phyloP scores from a whole-genome alignment of 2,888 invertebrate genomes.

The Apodemia duryi region DNA sequence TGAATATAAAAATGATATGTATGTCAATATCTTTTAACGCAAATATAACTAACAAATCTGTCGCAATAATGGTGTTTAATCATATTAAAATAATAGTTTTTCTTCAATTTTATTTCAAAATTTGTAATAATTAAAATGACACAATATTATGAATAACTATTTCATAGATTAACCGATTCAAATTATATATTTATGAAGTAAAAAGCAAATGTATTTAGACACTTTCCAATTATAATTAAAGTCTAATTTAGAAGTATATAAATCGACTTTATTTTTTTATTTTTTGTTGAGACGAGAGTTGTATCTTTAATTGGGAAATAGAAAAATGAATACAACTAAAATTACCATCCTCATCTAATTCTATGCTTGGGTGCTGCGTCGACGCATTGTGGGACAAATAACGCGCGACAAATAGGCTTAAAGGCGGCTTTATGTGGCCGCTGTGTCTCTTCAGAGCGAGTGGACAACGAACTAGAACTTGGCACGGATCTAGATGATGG shows the following conservation, averaged over 20 bases:
- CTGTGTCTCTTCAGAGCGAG: conserved; percentile 84
- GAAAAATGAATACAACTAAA: conserved; percentile 24
- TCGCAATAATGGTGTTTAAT: too few species aligned
- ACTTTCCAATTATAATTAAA: too few species aligned
- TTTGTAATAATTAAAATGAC: neutral
- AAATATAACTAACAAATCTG: too few species aligned
- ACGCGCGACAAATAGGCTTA: conserved; percentile 67
- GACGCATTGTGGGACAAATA: conserved; percentile 49
- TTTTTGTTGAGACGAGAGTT: neutral
- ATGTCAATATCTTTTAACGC: too few species aligned
- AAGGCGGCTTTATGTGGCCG: conserved; percentile 80
- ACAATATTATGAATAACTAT: neutral
- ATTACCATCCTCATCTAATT: conserved; percentile 64
- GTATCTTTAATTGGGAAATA: conserved; percentile 16
- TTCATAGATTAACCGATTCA: too few species aligned
- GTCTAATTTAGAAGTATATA: neutral
- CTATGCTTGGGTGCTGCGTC: conserved; percentile 71
- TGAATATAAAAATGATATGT: too few species aligned
- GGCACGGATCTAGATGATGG: conserved; percentile 88
- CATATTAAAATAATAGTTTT: too few species aligned
- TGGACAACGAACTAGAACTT: conserved; percentile 82
- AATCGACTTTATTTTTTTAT: neutral
- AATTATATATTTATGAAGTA: too few species aligned
- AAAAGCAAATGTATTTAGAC: too few species aligned
- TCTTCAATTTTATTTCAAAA: neutral